Conservation (phyloP, 2,113 vertebrate genomes). For the Hirundichthys speculiger region DNA sequence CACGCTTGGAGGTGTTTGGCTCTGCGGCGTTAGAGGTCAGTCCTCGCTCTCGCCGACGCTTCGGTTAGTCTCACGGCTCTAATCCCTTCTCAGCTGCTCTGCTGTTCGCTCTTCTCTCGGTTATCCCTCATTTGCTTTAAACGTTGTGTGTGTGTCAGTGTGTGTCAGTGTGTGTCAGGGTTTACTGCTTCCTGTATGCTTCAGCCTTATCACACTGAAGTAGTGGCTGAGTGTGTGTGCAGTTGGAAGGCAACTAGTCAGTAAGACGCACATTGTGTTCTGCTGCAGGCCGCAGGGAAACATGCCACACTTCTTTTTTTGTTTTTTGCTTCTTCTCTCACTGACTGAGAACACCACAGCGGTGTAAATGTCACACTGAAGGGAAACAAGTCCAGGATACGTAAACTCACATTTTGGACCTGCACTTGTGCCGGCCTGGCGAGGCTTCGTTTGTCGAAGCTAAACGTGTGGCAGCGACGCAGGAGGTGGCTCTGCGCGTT, state of each 20-base stretch:
- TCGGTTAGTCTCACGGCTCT: not conserved
- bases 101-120: not conserved
- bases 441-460: too few species aligned
- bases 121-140: not conserved
- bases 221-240: slow-evolving; percentile 11
- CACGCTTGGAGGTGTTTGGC: not conserved
- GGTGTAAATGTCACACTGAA: too few species aligned
- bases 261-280: too few species aligned
- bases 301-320: too few species aligned
- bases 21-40: slow-evolving; percentile 24
- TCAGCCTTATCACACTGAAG: slow-evolving; percentile 9
- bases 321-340: too few species aligned
- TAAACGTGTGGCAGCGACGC: too few species aligned
- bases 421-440: too few species aligned
- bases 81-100: not conserved
- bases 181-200: slow-evolving; percentile 34
- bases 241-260: not conserved
- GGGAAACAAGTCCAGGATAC: too few species aligned
- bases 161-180: slow-evolving; percentile 20
- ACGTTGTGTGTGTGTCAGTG: not conserved
- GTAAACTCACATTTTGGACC: too few species aligned
- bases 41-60: not conserved
- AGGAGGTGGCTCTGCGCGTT: too few species aligned
- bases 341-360: too few species aligned
- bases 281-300: too few species aligned